These are phyloP conservation scores for Pelosia muscerda DNA, from an alignment of 2,888 invertebrate species.

Conservation along the genomic window DNA sequence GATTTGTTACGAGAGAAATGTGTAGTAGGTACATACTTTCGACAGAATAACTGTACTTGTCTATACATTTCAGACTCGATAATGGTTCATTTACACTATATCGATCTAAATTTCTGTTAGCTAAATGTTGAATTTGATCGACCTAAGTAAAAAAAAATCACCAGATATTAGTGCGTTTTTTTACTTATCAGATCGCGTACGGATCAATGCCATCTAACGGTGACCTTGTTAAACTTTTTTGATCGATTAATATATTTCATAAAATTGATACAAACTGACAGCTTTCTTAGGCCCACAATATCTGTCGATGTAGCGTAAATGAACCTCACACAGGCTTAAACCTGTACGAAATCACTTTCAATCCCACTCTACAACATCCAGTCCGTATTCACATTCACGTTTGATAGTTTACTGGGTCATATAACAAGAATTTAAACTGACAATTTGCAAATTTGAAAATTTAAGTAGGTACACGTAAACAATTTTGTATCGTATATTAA, in stretches of 20 bases:
- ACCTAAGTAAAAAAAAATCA: background rate
- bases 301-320: background rate
- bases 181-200: background rate
- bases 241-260: background rate
- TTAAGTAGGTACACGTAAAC: slow-evolving; percentile 41
- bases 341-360: background rate
- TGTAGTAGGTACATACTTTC: background rate
- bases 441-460: slow-evolving; percentile 25
- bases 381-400: slow-evolving; percentile 18
- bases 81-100: background rate
- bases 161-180: background rate
- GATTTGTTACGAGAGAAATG: background rate
- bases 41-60: background rate
- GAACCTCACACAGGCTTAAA: background rate
- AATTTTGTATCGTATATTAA: slow-evolving; percentile 36
- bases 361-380: slow-evolving; percentile 1
- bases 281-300: no score
- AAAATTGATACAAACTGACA: no score
- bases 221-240: background rate
- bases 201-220: background rate
- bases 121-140: background rate
- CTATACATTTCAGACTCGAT: background rate
- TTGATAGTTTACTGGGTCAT: slow-evolving; percentile 47
- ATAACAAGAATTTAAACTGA: slow-evolving; percentile 11
- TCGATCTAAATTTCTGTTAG: background rate